Evolutionary conservation across 1,140 invertebrate genomes (phyloP), one percentile per base, ranked within the genome.

Genomic region (Paralvinella palmiformis): DNA sequence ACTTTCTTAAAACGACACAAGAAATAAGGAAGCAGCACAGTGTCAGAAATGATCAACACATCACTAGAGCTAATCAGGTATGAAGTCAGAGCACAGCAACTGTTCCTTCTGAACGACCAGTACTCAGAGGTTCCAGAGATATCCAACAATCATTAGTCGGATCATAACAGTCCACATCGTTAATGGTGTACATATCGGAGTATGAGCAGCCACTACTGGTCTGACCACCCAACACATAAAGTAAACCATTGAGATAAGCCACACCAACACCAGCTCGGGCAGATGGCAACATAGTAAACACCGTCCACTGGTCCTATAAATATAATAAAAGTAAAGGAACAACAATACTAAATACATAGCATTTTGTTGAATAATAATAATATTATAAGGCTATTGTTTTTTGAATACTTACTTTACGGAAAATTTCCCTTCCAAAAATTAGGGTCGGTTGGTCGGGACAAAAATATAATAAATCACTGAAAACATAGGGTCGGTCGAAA

Each of bases 41-140:
- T n/a, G n/a, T n/a, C n/a, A n/a, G n/a, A n/a, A n/a, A n/a, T n/a
- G n/a, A n/a, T n/a, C n/a, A n/a, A n/a, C n/a, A n/a, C n/a, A n/a
- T n/a, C n/a, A n/a, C n/a, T n/a, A n/a, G n/a, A n/a, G n/a, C n/a
- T n/a, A n/a, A n/a, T n/a, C n/a, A n/a, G n/a, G n/a, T n/a, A n/a
- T n/a, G n/a, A n/a, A n/a, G n/a, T 79, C 71, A 84, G 41, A 84
- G 79, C 44, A 88, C 86, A 29, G 86, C 84, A 20, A 89, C 89
- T n/a, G 88, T 89, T 27, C 90, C 90, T 79, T 92, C 90, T 64
- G 91, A 90, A 69, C 91, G 85, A 67, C 88, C 89, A 68, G 88
- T 87, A 31, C 89, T 88, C 67, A 94, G 81, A 29, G 87, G 84
- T 36, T 87, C 85, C 65, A 87, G 88, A 63, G 87, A 84, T 57